Base-by-base conservation (phyloP, 2,797 vertebrate genomes). In the Urophycis tenuis region DNA sequence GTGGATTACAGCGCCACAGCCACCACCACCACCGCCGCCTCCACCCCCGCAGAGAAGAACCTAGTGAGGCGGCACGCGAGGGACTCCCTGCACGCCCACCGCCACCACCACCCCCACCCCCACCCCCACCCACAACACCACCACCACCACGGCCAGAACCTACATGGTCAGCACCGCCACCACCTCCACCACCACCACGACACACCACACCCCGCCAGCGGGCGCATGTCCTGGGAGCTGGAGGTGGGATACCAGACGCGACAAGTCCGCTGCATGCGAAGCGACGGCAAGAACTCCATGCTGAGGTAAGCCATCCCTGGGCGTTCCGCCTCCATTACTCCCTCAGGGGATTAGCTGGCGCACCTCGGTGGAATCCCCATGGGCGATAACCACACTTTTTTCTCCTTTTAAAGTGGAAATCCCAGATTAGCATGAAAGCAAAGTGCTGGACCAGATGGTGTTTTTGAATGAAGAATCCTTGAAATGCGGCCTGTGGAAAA, bases 191-290 rank as follows among this genome's bases (percentile, higher is more conserved):
- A 64, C 36, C 84, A 81, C 0, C 30, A 33, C 69, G 17, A 71
- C 69, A 31, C 31, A 8, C 25, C 77, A 1, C 89, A 92, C 8
- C 87, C 80, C 0, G 87, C 0, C 74, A 84, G 77, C 29, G 39
- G 87, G 29, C 85, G 90, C 0, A 90, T 89, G 82, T 80, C 85
- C 0, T 90, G 91, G 93, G 91, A 94, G 67, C 70, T 94, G 75
- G 94, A 98, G 86, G 93, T 97, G 1, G 98, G 98, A 3, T 96
- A 95, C 89, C 96, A 96, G 84, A 95, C 92, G 0, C 89, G 97
- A 77, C 95, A 95, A 81, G 92, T 97, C 71, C 93, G 94, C 81
- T 99, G 98, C 75, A 91, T 94, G 3, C 87, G 95, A 75, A 96
- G 91, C 2, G 95, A 99, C 11, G 97, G 98, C 19, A 95, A 90